Base-by-base conservation (phyloP, 30 jellyfish, hydroid and myxozoan genomes). In the Hydra vulgaris region DNA sequence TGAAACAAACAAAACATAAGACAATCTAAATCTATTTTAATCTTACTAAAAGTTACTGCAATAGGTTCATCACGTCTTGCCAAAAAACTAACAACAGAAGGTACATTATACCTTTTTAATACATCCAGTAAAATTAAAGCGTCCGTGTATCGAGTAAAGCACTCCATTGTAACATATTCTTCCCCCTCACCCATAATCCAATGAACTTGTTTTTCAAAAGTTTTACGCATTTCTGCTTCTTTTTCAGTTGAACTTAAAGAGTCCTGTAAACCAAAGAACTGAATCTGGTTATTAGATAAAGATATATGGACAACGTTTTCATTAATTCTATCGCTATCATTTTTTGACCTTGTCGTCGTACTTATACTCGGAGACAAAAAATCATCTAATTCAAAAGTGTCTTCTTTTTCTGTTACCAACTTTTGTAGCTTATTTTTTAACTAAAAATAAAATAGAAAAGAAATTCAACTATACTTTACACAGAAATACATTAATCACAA, bases 141-240 rank as follows among this genome's bases (percentile, higher is more conserved):
- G 20, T 94, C 99, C 87, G 81, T 86, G 15, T 86, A 78, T 22
- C 88, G 89, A 4, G 95, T 74, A 81, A 88, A 94, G 26, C 87
- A 81, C 67, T 94, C 99, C 53, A 95, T 94, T 72, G 83, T 88
- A 7, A 94, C 99, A 74, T 87, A 94, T 24, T 94, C 96, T 53
- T 94, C 99, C 7, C 99, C 99, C 27, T 81, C 86, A 25, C 89
- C 96, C 99, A 94, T 87, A 0, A 94, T 84, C 99, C 99, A 94
- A 12, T 85, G 55, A n/a, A 94, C 96, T 80, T 86, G 95, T 69
- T 88, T 94, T 77, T 88, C 96, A 71, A 94, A 94, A 25, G 54
- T 74, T 67, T 88, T 81, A 18, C 99, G 68, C 70, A 77, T 52
- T 53, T 88, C 94, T 15, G 76, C 18, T 20, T 73, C 75, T 16